Conservation (phyloP, 2,113 vertebrate species). For the Xyrauchen texanus region DNA sequence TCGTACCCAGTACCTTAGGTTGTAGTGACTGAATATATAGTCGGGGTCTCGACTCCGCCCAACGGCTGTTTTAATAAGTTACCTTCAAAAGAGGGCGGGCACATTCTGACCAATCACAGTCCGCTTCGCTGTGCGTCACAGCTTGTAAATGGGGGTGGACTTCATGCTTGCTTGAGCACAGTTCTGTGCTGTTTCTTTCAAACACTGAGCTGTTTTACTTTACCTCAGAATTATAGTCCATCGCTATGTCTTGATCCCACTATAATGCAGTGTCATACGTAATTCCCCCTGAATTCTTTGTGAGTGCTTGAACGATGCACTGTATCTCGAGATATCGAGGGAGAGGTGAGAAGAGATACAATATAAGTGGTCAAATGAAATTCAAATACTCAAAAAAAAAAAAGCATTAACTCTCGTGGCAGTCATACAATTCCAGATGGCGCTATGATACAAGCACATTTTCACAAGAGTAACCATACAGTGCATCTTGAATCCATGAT, state of each 20-base stretch:
- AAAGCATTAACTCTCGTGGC: neutral
- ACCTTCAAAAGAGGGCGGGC: conserved; percentile 63
- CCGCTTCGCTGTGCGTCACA: conserved; percentile 63
- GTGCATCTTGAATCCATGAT: neutral
- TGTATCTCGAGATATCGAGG: neutral
- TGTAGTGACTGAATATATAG: conserved; percentile 70
- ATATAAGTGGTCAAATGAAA: neutral
- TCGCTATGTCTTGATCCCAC: neutral
- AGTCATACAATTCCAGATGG: conserved; percentile 31
- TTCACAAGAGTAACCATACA: neutral
- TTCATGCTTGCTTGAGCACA: conserved; percentile 20
- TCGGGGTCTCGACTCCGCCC: conserved; percentile 64
- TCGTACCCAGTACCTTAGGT: conserved; percentile 64
- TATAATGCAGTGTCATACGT: neutral
- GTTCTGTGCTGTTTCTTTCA: neutral
- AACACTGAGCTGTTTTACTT: neutral
- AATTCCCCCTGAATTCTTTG: neutral
- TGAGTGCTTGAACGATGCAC: neutral
- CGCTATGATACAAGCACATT: conserved; percentile 24
- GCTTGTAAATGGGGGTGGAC: conserved; percentile 23
- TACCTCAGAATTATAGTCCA: neutral
- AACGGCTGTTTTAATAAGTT: conserved; percentile 69
- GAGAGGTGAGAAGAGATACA: neutral
- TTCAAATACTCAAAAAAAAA: too few relatives aligned
- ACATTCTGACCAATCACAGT: conserved; percentile 66